phyloP scores from a whole-genome alignment of 2,113 vertebrate genomes.

The Burhinus oedicnemus region DNA sequence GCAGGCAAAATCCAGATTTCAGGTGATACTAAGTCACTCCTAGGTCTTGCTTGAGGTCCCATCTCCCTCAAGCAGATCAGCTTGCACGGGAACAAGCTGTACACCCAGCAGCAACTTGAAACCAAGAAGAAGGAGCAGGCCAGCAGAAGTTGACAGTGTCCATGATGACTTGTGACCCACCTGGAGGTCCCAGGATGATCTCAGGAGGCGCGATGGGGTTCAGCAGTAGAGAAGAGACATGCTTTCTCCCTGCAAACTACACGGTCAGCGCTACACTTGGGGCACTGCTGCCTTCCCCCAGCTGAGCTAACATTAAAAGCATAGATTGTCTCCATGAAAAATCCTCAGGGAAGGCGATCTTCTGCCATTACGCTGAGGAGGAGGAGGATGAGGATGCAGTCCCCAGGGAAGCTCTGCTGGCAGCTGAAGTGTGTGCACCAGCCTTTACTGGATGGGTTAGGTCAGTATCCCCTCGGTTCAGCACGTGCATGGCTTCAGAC shows the following conservation, averaged over 20 bases:
- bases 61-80: background rate
- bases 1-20: background rate
- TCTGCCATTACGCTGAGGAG: background rate
- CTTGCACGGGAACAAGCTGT: background rate
- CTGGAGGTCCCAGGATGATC: background rate
- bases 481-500: background rate
- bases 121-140: background rate
- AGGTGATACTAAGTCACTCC: background rate
- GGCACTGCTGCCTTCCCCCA: background rate
- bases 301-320: background rate
- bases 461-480: rapidly evolving
- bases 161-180: background rate
- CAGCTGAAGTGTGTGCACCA: background rate
- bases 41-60: background rate
- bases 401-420: background rate
- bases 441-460: background rate
- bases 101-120: background rate
- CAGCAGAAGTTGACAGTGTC: background rate
- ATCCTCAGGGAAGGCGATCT: background rate
- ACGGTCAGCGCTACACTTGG: rapidly evolving
- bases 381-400: background rate
- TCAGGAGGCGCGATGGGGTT: rapidly evolving
- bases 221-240: background rate
- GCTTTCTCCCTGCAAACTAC: background rate
- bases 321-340: background rate